Conservation (phyloP, 2,888 invertebrate genomes). For the Nymphalis polychloros region DNA sequence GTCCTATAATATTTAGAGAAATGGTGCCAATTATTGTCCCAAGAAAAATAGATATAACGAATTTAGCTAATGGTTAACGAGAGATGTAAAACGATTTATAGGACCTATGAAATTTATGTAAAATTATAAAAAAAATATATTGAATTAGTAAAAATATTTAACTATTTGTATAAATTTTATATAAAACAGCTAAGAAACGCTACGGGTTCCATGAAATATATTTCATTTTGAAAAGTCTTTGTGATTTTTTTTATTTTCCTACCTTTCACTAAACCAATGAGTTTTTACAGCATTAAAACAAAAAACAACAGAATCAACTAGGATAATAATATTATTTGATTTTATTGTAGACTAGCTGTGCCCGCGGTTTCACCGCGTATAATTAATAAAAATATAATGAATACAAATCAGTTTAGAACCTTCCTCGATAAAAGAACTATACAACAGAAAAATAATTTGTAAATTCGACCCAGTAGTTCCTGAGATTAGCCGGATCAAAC, state of each 20-base stretch:
- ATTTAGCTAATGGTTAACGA: constrained; percentile 52
- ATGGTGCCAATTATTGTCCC: constrained; percentile 70
- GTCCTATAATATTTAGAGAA: constrained; percentile 47
- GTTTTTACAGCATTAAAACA: background rate
- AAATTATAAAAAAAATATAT: constrained; percentile 43
- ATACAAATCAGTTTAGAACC: too few relatives aligned
- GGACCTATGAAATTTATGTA: constrained; percentile 57
- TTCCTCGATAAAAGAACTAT: too few relatives aligned
- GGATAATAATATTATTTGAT: background rate
- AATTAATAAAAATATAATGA: too few relatives aligned
- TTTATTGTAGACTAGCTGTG: constrained; percentile 38
- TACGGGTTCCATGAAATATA: constrained; percentile 81
- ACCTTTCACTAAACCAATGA: background rate
- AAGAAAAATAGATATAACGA: constrained; percentile 56
- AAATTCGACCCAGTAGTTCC: too few relatives aligned
- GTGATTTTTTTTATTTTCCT: constrained; percentile 47
- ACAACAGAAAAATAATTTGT: too few relatives aligned
- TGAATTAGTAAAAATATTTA: constrained; percentile 61
- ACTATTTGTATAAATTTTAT: constrained; percentile 74
- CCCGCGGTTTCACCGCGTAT: too few relatives aligned
- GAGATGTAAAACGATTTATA: constrained; percentile 57
- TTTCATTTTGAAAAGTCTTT: constrained; percentile 68
- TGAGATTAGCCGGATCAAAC: too few relatives aligned
- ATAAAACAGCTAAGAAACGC: constrained; percentile 79
- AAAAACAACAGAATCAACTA: too few relatives aligned